These are phyloP conservation scores for Epinotia ramella DNA, from an alignment of 2,888 invertebrate species.

Conservation along the genomic window DNA sequence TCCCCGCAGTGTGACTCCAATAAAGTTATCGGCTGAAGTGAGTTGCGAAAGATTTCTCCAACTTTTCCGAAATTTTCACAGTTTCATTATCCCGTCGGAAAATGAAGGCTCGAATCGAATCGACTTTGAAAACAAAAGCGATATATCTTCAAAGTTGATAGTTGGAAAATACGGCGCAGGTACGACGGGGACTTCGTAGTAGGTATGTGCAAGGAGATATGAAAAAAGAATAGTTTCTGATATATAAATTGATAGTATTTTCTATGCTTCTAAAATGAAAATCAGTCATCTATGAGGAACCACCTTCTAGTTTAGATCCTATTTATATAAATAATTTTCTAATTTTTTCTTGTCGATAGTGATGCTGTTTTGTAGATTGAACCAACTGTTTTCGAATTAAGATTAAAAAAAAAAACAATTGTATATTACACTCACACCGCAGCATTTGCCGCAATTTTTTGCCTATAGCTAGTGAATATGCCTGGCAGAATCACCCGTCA, in stretches of 20 bases:
- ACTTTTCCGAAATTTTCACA: constrained; percentile 53
- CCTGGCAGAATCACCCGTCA: too few species aligned
- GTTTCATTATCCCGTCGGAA: constrained; percentile 60
- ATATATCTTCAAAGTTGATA: constrained; percentile 67
- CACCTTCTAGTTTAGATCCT: too few species aligned
- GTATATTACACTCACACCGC: too few species aligned
- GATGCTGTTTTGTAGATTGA: too few species aligned
- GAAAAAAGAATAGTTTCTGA: constrained; percentile 17
- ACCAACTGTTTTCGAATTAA: too few species aligned
- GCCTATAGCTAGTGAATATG: too few species aligned
- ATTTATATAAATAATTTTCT: too few species aligned
- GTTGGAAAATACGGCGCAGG: constrained; percentile 35
- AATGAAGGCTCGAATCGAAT: constrained; percentile 62
- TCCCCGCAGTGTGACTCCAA: constrained; percentile 36
- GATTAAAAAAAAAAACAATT: too few species aligned
- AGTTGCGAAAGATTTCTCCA: constrained; percentile 54
- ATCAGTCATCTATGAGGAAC: too few species aligned
- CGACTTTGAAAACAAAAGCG: constrained; percentile 72
- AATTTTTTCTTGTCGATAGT: too few species aligned
- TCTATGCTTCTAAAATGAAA: background rate
- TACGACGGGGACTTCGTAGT: constrained; percentile 19
- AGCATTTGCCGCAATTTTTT: too few species aligned
- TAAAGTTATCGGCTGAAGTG: constrained; percentile 50
- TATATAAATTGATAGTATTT: background rate
- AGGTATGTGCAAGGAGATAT: constrained; percentile 6